Conservation (phyloP, 2,113 vertebrate genomes). For the Tragelaphus buxtoni region DNA sequence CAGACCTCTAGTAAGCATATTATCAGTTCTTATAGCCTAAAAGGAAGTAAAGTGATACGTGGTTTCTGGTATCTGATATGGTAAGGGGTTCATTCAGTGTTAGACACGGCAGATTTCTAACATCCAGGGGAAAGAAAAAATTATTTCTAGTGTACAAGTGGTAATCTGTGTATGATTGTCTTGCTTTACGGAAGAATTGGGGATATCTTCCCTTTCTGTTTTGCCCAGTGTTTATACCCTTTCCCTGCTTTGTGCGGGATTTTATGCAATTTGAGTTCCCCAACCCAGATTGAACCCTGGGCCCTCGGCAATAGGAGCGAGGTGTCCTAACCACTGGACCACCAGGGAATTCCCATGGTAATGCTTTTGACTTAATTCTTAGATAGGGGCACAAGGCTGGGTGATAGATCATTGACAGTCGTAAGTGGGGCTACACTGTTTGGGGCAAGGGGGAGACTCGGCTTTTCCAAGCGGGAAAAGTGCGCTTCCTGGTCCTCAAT, state of each 20-base stretch:
- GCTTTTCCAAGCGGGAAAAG: not conserved
- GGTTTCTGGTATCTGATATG: not conserved
- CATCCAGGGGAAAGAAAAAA: not conserved
- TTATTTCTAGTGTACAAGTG: not conserved
- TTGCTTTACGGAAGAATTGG: not conserved
- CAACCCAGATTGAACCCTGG: not conserved
- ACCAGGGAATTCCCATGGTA: not conserved
- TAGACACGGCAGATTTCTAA: not conserved
- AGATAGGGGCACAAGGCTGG: not conserved
- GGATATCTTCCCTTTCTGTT: not conserved
- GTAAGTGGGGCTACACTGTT: fast-evolving
- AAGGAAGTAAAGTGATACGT: not conserved
- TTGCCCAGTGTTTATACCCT: not conserved
- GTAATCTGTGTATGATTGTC: not conserved
- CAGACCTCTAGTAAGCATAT: not conserved
- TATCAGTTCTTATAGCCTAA: not conserved
- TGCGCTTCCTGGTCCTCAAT: not conserved
- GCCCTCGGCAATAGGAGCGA: not conserved
- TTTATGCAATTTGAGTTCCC: not conserved
- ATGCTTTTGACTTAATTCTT: not conserved
- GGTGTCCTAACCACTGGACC: not conserved
- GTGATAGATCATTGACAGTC: fast-evolving
- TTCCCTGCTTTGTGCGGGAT: not conserved
- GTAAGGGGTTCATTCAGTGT: not conserved
- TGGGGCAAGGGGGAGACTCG: fast-evolving